These are phyloP conservation scores for Falco biarmicus DNA, from an alignment of 2,797 vertebrate species.

Conservation along the genomic window DNA sequence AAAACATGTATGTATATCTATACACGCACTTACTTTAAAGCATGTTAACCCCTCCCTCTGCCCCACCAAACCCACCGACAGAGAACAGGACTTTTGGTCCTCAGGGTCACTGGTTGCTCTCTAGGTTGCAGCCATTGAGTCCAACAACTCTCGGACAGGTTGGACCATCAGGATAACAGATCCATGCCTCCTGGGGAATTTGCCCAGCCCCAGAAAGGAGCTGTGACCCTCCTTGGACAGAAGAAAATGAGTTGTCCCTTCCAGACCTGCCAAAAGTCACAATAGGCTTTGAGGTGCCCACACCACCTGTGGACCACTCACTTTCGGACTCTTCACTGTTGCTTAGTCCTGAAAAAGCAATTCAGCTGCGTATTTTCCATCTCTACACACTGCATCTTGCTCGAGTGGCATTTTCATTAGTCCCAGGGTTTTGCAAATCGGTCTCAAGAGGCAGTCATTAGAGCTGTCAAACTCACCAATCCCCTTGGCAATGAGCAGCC, in stretches of 20 bases:
- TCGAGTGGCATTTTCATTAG: background rate
- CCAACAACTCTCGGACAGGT: background rate
- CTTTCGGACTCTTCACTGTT: background rate
- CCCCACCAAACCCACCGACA: background rate
- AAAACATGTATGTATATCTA: background rate
- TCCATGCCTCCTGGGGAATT: background rate
- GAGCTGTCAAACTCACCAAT: background rate
- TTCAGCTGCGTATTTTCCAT: background rate
- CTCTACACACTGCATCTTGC: background rate
- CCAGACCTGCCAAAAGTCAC: background rate
- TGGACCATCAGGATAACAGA: background rate
- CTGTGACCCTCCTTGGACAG: background rate
- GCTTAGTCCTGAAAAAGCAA: background rate
- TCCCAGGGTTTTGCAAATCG: rapidly evolving
- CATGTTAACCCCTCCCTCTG: background rate
- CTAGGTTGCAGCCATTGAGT: background rate
- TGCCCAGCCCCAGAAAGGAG: background rate
- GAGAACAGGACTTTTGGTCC: background rate
- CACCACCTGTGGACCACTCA: background rate
- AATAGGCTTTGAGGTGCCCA: rapidly evolving
- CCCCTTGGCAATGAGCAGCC: background rate
- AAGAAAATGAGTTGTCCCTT: background rate
- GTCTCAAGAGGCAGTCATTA: background rate
- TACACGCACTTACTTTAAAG: background rate
- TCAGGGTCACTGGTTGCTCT: background rate